These are phyloP conservation scores for Electrophaes corylata DNA, from an alignment of 2,888 invertebrate species.

Conservation along the genomic window DNA sequence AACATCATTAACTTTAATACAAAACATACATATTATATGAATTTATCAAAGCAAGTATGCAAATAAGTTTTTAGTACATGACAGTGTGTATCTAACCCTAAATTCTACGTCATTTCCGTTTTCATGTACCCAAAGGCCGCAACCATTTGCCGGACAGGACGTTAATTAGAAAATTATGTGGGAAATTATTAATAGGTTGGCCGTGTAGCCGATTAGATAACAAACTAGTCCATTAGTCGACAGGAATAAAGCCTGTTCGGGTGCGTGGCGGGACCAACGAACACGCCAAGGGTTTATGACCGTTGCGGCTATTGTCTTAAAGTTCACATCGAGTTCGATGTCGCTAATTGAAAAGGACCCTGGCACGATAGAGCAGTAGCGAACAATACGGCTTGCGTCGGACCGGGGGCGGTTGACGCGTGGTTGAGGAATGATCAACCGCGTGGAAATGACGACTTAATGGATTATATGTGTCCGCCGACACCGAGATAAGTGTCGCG, in stretches of 20 bases:
- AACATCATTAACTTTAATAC: constrained; percentile 49
- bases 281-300: constrained; percentile 47
- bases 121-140: constrained; percentile 61
- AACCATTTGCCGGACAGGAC: constrained; percentile 66
- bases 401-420: constrained; percentile 78
- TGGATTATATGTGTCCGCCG: constrained; percentile 83
- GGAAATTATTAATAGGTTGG: constrained; percentile 81
- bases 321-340: constrained; percentile 57
- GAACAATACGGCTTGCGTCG: constrained; percentile 72
- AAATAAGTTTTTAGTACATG: constrained; percentile 52
- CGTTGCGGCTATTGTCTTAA: constrained; percentile 58
- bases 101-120: constrained; percentile 69
- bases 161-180: constrained; percentile 82
- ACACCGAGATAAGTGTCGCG: constrained; percentile 82
- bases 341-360: constrained; percentile 59
- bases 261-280: constrained; percentile 31
- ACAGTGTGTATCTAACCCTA: constrained; percentile 51
- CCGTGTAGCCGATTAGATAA: constrained; percentile 82
- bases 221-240: constrained; percentile 82
- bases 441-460: constrained; percentile 84
- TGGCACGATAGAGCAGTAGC: constrained; percentile 77
- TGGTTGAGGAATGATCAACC: constrained; percentile 82
- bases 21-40: constrained; percentile 35
- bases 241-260: constrained; percentile 60
- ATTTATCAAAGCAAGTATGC: constrained; percentile 44